Conservation (phyloP, 2,797 vertebrate species). For the Erethizon dorsatum region DNA sequence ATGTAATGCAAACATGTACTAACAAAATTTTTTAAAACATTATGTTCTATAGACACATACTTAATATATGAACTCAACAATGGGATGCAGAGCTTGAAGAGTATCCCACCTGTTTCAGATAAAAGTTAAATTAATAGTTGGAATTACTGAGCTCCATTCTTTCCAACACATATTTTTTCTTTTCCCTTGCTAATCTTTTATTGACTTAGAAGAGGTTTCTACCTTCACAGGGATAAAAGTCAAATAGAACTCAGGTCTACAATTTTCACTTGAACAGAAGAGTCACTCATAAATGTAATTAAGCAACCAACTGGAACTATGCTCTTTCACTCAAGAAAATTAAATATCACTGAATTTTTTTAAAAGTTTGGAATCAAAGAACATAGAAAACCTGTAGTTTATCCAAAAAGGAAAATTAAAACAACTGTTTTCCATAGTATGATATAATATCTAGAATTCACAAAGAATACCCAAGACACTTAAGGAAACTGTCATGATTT, state of each 20-base stretch:
- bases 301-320: conserved; percentile 36
- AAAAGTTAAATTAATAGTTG: conserved; percentile 55
- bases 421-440: conserved; percentile 32
- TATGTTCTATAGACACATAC: neutral
- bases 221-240: neutral
- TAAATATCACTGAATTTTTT: conserved; percentile 43
- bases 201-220: conserved; percentile 23
- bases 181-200: neutral
- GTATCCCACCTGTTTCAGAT: conserved; percentile 20
- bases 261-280: conserved; percentile 58
- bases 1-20: too few species aligned
- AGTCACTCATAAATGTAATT: conserved; percentile 54
- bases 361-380: conserved; percentile 59
- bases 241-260: conserved; percentile 10
- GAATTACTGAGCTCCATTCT: conserved; percentile 29
- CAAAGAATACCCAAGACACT: conserved; percentile 32
- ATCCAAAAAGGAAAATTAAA: conserved; percentile 60
- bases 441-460: conserved; percentile 39
- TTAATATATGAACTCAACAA: conserved; percentile 57
- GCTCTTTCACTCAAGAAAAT: conserved; percentile 50
- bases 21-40: too few species aligned
- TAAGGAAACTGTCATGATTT: neutral
- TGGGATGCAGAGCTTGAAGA: conserved; percentile 45
- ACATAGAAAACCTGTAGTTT: neutral
- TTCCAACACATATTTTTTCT: conserved; percentile 19